Evolutionary conservation across 2,888 invertebrate genomes (phyloP).

Genomic region (Peribatodes rhomboidaria): DNA sequence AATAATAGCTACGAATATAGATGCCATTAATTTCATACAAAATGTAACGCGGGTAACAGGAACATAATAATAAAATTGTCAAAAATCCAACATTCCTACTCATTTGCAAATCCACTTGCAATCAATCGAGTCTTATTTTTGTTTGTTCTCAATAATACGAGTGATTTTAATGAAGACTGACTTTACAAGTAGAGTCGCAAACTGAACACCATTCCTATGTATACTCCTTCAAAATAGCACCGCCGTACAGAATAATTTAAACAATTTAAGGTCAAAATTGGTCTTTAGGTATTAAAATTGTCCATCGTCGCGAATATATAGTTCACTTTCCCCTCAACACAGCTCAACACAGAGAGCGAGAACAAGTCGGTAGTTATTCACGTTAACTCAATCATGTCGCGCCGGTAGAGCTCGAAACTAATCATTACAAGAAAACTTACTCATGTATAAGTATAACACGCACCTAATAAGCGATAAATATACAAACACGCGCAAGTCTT

Average conservation of each 20-base stretch:
- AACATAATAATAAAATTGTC: constrained; percentile 76
- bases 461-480: constrained; percentile 33
- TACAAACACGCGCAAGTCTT: constrained; percentile 30
- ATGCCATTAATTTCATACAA: constrained; percentile 41
- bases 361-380: constrained; percentile 10
- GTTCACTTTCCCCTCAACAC: constrained; percentile 16
- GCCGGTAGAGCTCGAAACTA: constrained; percentile 25
- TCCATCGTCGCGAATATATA: constrained; percentile 10
- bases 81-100: constrained; percentile 69
- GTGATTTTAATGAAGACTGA: background rate
- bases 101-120: constrained; percentile 62
- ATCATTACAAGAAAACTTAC: constrained; percentile 25
- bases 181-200: constrained; percentile 65
- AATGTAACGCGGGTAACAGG: constrained; percentile 64
- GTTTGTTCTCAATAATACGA: background rate
- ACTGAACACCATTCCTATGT: constrained; percentile 67
- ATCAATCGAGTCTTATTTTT: constrained; percentile 21
- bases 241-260: constrained; percentile 72
- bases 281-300: constrained; percentile 51
- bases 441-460: constrained; percentile 21
- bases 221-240: constrained; percentile 82
- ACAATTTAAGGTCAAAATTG: constrained; percentile 60
- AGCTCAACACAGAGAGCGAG: constrained; percentile 26
- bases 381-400: constrained; percentile 27
- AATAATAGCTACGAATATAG: constrained; percentile 34